Evolutionary conservation across 2,113 vertebrate genomes (phyloP), one percentile per base, ranked within the genome.

Genomic region (Cyanistes caeruleus): DNA sequence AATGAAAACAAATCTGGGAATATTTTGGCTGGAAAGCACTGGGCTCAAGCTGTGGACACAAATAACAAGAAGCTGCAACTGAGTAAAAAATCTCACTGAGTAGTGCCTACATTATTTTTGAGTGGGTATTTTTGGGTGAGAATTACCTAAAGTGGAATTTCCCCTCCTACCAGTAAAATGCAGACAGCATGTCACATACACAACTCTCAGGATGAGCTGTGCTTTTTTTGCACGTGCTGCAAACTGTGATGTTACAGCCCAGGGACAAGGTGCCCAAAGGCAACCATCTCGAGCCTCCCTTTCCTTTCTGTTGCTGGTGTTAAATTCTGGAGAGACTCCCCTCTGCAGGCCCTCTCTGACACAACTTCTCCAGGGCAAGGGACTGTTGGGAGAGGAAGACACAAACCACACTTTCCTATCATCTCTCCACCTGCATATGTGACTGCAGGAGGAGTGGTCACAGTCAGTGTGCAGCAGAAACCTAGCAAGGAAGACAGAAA

Each of bases 391-490:
- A 87, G n/a, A 73, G 12, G 15, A 58, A 51, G 52, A 16, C 28
- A 27, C 20, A 24, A 73, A 30, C 39, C n/a, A 17, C 0, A 0
- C 51, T 44, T 15, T 65, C 55, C 73, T 27, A 1, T 13, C 28
- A 21, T 35, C 4, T 0, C 49, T 63, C 43, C 10, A 14, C 12
- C 27, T 59, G 58, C 39, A 22, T 3, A 0, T 3, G 0, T 7
- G 33, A 37, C 58, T 43, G 23, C 5, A 6, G 53, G n/a, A 64
- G 21, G 13, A 30, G 12, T 16, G 43, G 19, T 43, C n/a, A 46
- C 22, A 53, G 31, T 2, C 31, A 19, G 10, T 1, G 12, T 4
- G 15, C 28, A 60, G 23, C 13, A 69, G 19, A 81, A 58, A 77
- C 15, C 37, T 35, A 30, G 17, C 33, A 64, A 73, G 48, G 11